Conservation (phyloP, 2,113 vertebrate genomes). For the Oceanodroma tethys region DNA sequence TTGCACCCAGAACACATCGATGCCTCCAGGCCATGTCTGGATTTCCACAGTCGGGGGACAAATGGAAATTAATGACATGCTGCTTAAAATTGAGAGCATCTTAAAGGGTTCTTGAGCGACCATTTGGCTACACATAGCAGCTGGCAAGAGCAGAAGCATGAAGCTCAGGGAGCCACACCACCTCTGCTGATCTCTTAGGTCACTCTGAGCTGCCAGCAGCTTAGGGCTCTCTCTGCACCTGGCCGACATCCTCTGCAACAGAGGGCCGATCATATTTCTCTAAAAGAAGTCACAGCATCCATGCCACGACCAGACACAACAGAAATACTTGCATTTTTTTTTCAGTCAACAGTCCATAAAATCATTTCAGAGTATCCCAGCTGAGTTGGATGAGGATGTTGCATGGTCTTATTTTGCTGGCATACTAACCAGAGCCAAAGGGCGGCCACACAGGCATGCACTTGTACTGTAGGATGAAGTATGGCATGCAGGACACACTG, state of each 20-base stretch:
- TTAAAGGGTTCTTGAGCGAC: background rate
- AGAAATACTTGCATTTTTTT: background rate
- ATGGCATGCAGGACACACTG: no score
- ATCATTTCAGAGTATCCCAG: background rate
- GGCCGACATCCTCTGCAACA: background rate
- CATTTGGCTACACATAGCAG: rapidly evolving
- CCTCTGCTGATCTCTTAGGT: background rate
- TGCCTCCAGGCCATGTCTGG: background rate
- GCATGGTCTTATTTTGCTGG: background rate
- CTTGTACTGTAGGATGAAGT: no score
- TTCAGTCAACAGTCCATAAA: background rate
- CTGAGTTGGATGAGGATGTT: background rate
- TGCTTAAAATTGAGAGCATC: background rate
- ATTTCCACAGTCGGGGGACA: background rate
- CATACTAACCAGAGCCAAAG: background rate
- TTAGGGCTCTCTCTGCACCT: background rate
- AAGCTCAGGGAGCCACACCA: background rate
- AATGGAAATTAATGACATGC: background rate
- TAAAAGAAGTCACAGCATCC: background rate
- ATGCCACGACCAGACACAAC: background rate
- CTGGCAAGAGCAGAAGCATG: background rate
- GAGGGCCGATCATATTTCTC: background rate
- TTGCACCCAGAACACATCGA: background rate
- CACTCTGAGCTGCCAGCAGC: background rate
- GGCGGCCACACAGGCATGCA: background rate